These are phyloP conservation scores for Dicyrtomina minuta DNA, from an alignment of 2,888 invertebrate genomes.

Conservation along the genomic window DNA sequence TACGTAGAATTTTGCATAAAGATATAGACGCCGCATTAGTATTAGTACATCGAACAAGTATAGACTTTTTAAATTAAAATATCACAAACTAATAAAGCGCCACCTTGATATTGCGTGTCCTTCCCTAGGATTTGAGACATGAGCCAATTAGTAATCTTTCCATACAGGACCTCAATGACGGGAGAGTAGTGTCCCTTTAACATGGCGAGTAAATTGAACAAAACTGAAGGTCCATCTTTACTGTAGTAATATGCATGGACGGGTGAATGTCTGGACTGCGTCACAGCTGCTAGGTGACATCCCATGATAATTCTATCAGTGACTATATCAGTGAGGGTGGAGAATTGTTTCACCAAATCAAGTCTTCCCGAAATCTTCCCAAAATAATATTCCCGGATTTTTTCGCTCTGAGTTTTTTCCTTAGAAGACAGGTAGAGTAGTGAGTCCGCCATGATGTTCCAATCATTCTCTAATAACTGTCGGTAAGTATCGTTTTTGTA, in stretches of 20 bases:
- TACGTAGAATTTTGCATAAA: no score
- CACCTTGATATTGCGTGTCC: background rate
- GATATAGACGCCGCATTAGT: no score
- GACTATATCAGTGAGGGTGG: background rate
- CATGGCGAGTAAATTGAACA: background rate
- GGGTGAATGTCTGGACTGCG: conserved; percentile 11
- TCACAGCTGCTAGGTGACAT: background rate
- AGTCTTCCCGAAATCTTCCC: background rate
- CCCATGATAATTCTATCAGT: conserved; percentile 1
- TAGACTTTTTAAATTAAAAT: no score
- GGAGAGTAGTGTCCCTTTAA: conserved; percentile 11
- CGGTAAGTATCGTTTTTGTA: conserved; percentile 13
- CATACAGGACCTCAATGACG: conserved; percentile 6
- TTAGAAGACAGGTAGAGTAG: background rate
- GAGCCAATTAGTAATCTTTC: background rate
- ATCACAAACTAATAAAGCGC: conserved; percentile 4
- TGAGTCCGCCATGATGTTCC: conserved; percentile 19
- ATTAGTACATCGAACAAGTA: no score
- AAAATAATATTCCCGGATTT: conserved; percentile 27
- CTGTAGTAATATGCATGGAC: conserved; percentile 17
- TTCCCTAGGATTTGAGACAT: background rate
- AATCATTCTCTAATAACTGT: conserved; percentile 4
- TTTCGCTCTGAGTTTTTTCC: background rate
- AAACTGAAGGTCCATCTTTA: conserved; percentile 5
- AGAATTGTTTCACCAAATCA: background rate